A percentile compares a stretch with the other conserved stretches of the same genome.
These are phyloP conservation scores for Indicator maculatus DNA, from an alignment of 2,113 vertebrate species.

Conservation along the genomic window DNA sequence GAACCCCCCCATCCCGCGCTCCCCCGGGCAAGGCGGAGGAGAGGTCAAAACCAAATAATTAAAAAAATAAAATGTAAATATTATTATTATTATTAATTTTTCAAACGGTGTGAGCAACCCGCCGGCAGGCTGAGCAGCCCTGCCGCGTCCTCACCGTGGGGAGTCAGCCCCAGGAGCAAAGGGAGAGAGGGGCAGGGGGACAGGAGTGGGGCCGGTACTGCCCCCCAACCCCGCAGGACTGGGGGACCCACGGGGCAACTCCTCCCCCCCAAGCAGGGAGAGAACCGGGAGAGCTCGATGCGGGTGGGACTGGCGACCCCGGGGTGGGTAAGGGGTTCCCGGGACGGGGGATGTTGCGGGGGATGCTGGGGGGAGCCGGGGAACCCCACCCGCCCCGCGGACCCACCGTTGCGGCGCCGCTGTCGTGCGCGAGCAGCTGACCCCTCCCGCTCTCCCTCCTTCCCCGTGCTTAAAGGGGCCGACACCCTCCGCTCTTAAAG, in stretches of 20 bases:
- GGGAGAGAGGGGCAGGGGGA: neutral
- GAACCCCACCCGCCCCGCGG: neutral
- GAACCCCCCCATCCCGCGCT: neutral
- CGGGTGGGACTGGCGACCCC: neutral
- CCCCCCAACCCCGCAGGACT: neutral
- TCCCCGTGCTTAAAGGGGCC: neutral
- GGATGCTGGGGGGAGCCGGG: neutral
- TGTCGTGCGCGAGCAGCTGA: neutral
- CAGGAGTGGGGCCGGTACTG: neutral
- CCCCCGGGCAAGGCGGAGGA: neutral
- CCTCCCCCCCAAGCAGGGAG: no score
- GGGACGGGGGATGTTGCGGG: neutral
- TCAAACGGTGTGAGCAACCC: neutral
- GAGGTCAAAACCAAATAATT: neutral
- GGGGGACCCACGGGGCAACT: neutral
- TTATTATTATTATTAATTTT: neutral
- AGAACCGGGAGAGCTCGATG: neutral
- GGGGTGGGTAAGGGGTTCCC: no score
- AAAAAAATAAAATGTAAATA: neutral
- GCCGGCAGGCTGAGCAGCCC: neutral
- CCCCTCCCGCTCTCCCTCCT: neutral
- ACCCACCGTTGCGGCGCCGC: neutral
- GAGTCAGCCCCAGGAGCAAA: neutral
- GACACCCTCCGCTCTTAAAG: constrained; percentile 39
- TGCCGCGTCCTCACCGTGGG: neutral